A percentile compares a stretch with the other conserved stretches of the same genome.
Evolutionary conservation across 2,797 vertebrate genomes (phyloP).

Genomic region (Sandelia bainsii): DNA sequence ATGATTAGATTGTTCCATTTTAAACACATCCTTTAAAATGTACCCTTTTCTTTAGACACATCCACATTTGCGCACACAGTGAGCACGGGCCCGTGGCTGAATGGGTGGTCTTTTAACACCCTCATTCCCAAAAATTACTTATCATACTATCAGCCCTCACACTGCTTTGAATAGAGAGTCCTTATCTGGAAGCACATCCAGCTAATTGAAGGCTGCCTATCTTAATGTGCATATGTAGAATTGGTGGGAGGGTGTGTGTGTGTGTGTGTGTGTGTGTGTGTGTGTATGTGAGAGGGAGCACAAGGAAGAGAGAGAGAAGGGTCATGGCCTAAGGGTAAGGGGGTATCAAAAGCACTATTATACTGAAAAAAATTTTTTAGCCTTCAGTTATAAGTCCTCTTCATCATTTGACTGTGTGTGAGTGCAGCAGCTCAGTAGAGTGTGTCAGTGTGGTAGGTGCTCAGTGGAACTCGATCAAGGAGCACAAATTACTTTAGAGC

Average conservation of each 20-base stretch:
- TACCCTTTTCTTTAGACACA: background rate
- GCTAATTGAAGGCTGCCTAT: slow-evolving; percentile 78
- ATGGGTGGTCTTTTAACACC: slow-evolving; percentile 68
- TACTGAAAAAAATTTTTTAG: slow-evolving; percentile 49
- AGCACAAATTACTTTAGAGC: slow-evolving; percentile 67
- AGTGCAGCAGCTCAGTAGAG: slow-evolving; percentile 30
- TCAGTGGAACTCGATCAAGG: slow-evolving; percentile 66
- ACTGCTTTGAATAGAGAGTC: slow-evolving; percentile 49
- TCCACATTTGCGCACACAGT: background rate
- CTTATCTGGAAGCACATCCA: slow-evolving; percentile 66
- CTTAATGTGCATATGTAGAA: slow-evolving; percentile 53
- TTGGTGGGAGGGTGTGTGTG: slow-evolving; percentile 25
- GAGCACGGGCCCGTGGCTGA: slow-evolving; percentile 36
- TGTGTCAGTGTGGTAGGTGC: slow-evolving; percentile 47
- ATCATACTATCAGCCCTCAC: slow-evolving; percentile 57
- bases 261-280: slow-evolving; percentile 12
- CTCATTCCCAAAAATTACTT: slow-evolving; percentile 57
- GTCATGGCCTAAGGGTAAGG: slow-evolving; percentile 46
- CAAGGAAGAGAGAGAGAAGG: slow-evolving; percentile 1
- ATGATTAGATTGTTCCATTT: background rate
- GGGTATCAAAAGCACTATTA: slow-evolving; percentile 54
- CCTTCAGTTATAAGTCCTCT: slow-evolving; percentile 45
- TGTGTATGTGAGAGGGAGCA: background rate
- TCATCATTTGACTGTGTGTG: slow-evolving; percentile 28
- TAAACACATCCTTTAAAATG: slow-evolving; percentile 6